Evolutionary conservation across 2,888 invertebrate species (phyloP).

Genomic region (Matsumyia berberina): DNA sequence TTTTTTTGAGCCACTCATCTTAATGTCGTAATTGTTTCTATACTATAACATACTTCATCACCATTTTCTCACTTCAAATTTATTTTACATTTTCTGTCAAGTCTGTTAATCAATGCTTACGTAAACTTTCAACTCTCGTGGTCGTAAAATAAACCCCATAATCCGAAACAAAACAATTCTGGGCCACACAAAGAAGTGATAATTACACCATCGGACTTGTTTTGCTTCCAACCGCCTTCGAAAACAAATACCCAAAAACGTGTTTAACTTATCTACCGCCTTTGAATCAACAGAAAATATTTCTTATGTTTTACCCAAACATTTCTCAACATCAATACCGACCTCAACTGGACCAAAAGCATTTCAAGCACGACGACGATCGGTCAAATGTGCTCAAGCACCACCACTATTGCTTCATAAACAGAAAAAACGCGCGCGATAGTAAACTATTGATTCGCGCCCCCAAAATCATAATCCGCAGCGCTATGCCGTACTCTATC

Average conservation of each 20-base stretch:
- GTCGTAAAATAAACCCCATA: not conserved
- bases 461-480: constrained; percentile 50
- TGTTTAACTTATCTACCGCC: constrained; percentile 33
- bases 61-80: not conserved
- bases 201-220: constrained; percentile 14
- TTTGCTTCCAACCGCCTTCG: not conserved
- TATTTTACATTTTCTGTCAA: not conserved
- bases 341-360: constrained; percentile 44
- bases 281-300: constrained; percentile 25
- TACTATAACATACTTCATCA: not conserved
- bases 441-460: constrained; percentile 54
- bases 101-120: not conserved
- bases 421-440: constrained; percentile 13
- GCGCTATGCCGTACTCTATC: constrained; percentile 18
- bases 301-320: constrained; percentile 23
- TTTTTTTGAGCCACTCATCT: too few relatives aligned
- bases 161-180: constrained; percentile 22
- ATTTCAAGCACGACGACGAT: constrained; percentile 22
- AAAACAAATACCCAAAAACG: constrained; percentile 32
- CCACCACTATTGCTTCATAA: constrained; percentile 4
- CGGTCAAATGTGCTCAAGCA: constrained; percentile 30
- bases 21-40: too few relatives aligned
- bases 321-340: constrained; percentile 36
- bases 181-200: constrained; percentile 29
- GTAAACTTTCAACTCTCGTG: not conserved